Evolutionary conservation across 2,113 vertebrate genomes (phyloP).

Genomic region (Dipodomys stephensi): DNA sequence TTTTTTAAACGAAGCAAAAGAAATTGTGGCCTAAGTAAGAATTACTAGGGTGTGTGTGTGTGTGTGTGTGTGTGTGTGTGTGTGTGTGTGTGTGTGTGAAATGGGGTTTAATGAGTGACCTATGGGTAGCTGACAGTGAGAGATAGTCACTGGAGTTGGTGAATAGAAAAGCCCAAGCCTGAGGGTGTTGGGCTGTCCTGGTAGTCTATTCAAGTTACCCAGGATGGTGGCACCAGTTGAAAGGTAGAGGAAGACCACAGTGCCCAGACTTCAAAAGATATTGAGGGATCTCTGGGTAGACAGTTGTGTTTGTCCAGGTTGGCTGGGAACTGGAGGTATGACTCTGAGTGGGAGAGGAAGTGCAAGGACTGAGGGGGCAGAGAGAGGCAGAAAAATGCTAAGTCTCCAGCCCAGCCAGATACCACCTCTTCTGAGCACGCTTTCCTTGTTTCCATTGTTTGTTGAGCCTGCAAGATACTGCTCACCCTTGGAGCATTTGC

Average conservation of each 20-base stretch:
- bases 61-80: too few relatives aligned
- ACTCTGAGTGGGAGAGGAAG: not conserved
- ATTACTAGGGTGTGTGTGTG: not conserved
- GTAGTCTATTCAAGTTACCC: not conserved
- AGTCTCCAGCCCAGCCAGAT: not conserved
- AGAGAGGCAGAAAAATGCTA: not conserved
- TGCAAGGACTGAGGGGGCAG: not conserved
- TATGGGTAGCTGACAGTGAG: not conserved
- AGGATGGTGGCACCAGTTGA: not conserved
- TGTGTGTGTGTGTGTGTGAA: not conserved
- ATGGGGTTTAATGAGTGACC: not conserved
- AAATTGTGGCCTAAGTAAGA: not conserved
- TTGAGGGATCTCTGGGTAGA: not conserved
- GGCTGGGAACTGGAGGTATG: not conserved
- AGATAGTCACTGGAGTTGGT: not conserved
- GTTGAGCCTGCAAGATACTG: not conserved
- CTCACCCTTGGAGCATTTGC: not conserved
- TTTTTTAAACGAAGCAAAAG: slow-evolving; percentile 19
- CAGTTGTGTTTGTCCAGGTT: not conserved
- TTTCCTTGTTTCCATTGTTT: slow-evolving; percentile 33
- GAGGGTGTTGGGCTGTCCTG: not conserved
- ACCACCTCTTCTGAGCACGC: not conserved
- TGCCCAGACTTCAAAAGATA: not conserved
- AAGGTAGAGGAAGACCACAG: not conserved
- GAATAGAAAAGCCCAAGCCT: not conserved